A percentile compares a stretch with the other conserved stretches of the same genome.
phyloP scores from a whole-genome alignment of 30 jellyfish, hydroid and myxozoan genomes.

The Aurelia sp. region DNA sequence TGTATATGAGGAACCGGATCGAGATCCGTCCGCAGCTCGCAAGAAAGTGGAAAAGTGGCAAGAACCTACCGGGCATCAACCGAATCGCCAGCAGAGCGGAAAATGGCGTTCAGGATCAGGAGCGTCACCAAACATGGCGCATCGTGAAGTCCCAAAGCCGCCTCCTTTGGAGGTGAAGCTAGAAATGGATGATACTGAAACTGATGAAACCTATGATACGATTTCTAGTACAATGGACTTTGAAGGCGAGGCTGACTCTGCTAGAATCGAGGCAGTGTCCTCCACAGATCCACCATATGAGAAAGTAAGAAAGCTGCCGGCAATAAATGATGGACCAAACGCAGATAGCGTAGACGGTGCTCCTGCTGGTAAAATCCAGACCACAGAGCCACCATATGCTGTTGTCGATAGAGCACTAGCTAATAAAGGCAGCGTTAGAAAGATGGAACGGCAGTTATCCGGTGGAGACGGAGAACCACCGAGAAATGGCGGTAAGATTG shows the following conservation, averaged over 20 bases:
- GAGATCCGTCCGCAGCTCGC: not conserved
- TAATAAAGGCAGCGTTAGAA: not conserved
- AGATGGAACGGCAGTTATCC: not conserved
- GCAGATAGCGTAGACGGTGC: not conserved
- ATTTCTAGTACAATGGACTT: constrained; percentile 9
- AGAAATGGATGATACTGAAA: not conserved
- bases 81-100: not conserved
- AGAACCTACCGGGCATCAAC: not conserved
- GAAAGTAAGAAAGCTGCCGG: not conserved
- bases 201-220: constrained; percentile 18
- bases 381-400: constrained; percentile 3
- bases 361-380: not conserved
- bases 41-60: not conserved
- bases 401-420: not conserved
- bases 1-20: constrained; percentile 45
- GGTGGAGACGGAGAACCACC: not conserved
- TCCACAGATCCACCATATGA: constrained; percentile 47
- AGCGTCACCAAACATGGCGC: constrained; percentile 16
- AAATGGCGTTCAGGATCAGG: constrained; percentile 22
- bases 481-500: not conserved
- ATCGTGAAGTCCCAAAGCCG: constrained; percentile 37
- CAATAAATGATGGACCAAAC: not conserved
- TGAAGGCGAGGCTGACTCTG: not conserved
- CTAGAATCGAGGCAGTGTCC: not conserved
- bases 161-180: constrained; percentile 1